phyloP scores from a whole-genome alignment of 1,140 invertebrate species.

The Heliconius nattereri region DNA sequence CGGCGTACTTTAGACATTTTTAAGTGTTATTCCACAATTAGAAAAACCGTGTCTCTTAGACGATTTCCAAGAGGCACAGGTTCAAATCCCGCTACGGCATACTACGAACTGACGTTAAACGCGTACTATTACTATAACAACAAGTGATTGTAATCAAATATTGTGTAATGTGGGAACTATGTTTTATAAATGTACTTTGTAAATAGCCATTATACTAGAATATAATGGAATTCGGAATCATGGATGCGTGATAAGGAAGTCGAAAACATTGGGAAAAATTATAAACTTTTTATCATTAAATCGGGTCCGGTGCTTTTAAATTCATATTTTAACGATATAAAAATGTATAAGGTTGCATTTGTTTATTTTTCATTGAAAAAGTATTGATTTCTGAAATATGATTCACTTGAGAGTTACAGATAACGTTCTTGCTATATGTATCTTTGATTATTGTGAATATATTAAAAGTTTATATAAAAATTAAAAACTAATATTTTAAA shows the following conservation, averaged over 20 bases:
- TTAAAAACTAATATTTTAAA: background rate
- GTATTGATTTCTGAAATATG: background rate
- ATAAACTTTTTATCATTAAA: background rate
- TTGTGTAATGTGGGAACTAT: conserved; percentile 19
- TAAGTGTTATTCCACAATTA: too few species aligned
- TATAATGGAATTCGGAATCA: conserved; percentile 5
- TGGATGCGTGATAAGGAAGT: conserved; percentile 12
- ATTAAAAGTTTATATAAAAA: background rate
- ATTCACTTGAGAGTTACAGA: background rate
- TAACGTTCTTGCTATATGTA: background rate
- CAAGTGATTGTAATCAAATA: background rate
- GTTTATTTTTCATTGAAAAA: background rate
- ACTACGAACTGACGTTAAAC: background rate
- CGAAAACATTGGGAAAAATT: conserved; percentile 3
- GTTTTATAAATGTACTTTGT: background rate
- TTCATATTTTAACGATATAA: background rate
- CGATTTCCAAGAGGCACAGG: too few species aligned
- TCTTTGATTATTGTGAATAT: background rate
- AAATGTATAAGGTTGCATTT: background rate
- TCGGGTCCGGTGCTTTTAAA: background rate
- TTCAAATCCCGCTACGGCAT: background rate
- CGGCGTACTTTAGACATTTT: too few species aligned
- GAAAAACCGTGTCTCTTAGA: too few species aligned
- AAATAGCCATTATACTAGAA: conserved; percentile 1
- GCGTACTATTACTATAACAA: background rate